These are phyloP conservation scores for Drosophila azteca DNA, from an alignment of 1,140 invertebrate species.

Conservation along the genomic window DNA sequence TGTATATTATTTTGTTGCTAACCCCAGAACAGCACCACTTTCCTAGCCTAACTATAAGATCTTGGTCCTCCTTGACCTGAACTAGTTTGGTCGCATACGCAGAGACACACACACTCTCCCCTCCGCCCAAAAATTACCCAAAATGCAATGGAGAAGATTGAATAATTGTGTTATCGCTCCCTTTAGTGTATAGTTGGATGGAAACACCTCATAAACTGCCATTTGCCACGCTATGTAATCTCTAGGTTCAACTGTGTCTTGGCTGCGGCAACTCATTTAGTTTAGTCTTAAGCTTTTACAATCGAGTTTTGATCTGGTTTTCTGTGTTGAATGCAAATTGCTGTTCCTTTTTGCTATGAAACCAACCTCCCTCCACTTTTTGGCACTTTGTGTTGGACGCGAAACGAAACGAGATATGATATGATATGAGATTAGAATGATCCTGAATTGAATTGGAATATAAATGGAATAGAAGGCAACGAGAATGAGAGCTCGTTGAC, in stretches of 20 bases:
- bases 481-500: slow-evolving; percentile 12
- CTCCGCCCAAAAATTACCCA: background rate
- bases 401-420: slow-evolving; percentile 22
- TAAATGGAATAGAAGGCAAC: too few species aligned
- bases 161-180: slow-evolving; percentile 1
- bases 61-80: slow-evolving; percentile 11
- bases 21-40: slow-evolving; percentile 7
- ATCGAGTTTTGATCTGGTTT: slow-evolving; percentile 62
- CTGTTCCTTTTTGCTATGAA: slow-evolving; percentile 79
- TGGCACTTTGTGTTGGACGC: slow-evolving; percentile 74
- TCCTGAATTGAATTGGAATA: slow-evolving; percentile 18
- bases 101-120: background rate
- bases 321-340: slow-evolving; percentile 62
- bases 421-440: slow-evolving; percentile 14
- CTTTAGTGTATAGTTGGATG: slow-evolving; percentile 39
- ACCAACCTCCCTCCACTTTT: slow-evolving; percentile 62
- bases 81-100: slow-evolving; percentile 16
- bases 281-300: slow-evolving; percentile 76
- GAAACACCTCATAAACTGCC: slow-evolving; percentile 71
- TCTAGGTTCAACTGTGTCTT: slow-evolving; percentile 64
- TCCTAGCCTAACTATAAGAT: slow-evolving; percentile 25
- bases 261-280: slow-evolving; percentile 69
- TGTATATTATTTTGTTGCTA: slow-evolving; percentile 7
- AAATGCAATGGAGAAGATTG: slow-evolving; percentile 8
- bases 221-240: slow-evolving; percentile 69